phyloP scores from a whole-genome alignment of 2,888 invertebrate genomes.

The Drosophila helvetica region DNA sequence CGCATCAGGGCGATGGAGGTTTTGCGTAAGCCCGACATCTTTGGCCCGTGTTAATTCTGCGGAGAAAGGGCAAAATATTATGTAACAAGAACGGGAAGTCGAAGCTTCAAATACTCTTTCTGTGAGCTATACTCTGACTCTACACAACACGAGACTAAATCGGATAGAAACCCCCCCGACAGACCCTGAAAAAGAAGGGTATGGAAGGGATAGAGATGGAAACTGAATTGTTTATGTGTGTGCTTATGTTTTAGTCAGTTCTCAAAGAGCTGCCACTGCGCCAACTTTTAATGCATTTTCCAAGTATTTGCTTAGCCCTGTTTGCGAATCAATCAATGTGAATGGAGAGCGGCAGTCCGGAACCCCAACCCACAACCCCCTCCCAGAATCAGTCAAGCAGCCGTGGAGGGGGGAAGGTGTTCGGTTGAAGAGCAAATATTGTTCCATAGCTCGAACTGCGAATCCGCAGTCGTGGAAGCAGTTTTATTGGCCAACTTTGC shows the following conservation, averaged over 20 bases:
- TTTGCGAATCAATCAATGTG: conserved; percentile 38
- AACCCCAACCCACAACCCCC: too few species aligned
- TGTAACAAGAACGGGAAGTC: neutral
- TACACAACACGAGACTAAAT: conserved; percentile 1
- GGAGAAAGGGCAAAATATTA: neutral
- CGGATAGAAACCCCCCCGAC: too few species aligned
- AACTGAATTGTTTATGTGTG: conserved; percentile 31
- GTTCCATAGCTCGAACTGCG: conserved; percentile 20
- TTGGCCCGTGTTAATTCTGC: conserved; percentile 25
- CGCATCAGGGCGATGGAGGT: conserved; percentile 74
- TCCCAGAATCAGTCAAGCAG: neutral
- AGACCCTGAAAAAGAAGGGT: conserved; percentile 20
- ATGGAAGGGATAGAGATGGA: neutral
- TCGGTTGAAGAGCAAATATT: conserved; percentile 32
- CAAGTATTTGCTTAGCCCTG: conserved; percentile 9
- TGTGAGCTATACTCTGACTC: neutral
- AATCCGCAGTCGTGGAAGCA: neutral
- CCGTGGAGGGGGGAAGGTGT: conserved; percentile 15
- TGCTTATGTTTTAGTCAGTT: conserved; percentile 21
- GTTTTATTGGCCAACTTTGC: neutral
- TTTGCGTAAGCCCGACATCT: conserved; percentile 78
- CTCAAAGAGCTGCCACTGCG: neutral
- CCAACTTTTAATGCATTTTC: conserved; percentile 39
- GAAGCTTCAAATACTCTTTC: neutral
- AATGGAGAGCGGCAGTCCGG: neutral